A percentile compares a stretch with the other conserved stretches of the same genome.
phyloP scores from a whole-genome alignment of 2,113 vertebrate species.

The Orycteropus afer region DNA sequence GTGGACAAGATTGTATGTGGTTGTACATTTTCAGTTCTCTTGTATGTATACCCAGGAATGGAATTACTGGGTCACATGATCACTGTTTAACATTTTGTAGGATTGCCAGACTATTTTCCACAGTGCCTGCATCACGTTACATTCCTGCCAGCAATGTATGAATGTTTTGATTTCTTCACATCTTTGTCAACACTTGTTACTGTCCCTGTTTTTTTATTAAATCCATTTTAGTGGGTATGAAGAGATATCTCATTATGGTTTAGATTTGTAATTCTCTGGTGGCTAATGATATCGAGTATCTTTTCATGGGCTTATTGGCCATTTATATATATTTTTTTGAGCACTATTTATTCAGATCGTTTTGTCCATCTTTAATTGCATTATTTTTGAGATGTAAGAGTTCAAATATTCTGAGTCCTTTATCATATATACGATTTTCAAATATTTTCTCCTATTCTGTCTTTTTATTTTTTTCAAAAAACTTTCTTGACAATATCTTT shows the following conservation, averaged over 20 bases:
- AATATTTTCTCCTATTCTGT: background rate
- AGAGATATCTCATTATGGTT: background rate
- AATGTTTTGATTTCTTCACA: accelerated
- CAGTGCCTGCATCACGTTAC: background rate
- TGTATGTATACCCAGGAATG: background rate
- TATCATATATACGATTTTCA: background rate
- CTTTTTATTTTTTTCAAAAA: background rate
- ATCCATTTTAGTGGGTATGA: background rate
- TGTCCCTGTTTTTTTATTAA: background rate
- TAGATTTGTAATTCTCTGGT: background rate
- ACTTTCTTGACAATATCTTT: background rate
- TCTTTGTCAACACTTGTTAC: background rate
- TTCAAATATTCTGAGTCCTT: background rate
- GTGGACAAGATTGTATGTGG: background rate
- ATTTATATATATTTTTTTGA: background rate
- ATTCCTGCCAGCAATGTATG: background rate
- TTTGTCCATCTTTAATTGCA: background rate
- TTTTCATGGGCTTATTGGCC: background rate
- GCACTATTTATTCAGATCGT: background rate
- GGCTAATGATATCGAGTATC: background rate
- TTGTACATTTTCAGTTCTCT: background rate
- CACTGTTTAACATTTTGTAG: background rate
- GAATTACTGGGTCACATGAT: background rate
- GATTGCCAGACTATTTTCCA: background rate
- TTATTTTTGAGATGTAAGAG: background rate